Evolutionary conservation across 2,113 vertebrate genomes (phyloP).

Genomic region (Dolichallabes microphthalmus): DNA sequence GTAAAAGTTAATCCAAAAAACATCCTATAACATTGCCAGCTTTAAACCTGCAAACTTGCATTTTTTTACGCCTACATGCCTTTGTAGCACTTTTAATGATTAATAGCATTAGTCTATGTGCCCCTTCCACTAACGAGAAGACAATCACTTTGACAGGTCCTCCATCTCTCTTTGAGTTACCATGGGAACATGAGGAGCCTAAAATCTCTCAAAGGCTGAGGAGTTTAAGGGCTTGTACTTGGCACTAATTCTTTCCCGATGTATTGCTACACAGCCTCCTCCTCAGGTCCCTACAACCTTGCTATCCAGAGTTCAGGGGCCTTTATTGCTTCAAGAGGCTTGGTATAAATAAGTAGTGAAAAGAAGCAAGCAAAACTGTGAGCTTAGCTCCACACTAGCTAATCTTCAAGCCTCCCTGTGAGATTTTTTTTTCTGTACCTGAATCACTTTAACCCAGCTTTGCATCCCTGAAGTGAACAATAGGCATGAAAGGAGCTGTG

Average conservation of each 20-base stretch:
- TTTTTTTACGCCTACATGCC: conserved; percentile 5
- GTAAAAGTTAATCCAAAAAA: background rate
- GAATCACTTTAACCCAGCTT: conserved; percentile 35
- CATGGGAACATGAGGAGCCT: conserved; percentile 25
- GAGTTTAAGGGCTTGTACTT: conserved; percentile 6
- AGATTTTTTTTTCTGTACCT: conserved; percentile 39
- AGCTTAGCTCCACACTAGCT: conserved; percentile 36
- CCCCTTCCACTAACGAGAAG: background rate
- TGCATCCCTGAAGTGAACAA: conserved; percentile 45
- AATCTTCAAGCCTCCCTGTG: conserved; percentile 28
- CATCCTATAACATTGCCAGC: background rate
- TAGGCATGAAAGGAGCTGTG: conserved; percentile 40
- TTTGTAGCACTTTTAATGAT: conserved; percentile 4
- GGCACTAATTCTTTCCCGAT: background rate
- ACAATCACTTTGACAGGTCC: background rate
- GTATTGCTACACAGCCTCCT: background rate
- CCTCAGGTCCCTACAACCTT: conserved; percentile 10
- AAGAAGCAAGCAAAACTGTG: conserved; percentile 36
- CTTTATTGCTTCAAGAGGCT: conserved; percentile 31
- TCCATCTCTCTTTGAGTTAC: conserved; percentile 29
- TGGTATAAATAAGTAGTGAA: conserved; percentile 39
- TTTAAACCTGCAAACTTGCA: background rate
- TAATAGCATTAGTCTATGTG: background rate
- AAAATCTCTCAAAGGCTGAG: conserved; percentile 29
- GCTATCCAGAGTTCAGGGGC: conserved; percentile 24